Base-by-base conservation (phyloP, 53 echinoderm and acorn worm genomes). In the Temnopleurus reevesii region DNA sequence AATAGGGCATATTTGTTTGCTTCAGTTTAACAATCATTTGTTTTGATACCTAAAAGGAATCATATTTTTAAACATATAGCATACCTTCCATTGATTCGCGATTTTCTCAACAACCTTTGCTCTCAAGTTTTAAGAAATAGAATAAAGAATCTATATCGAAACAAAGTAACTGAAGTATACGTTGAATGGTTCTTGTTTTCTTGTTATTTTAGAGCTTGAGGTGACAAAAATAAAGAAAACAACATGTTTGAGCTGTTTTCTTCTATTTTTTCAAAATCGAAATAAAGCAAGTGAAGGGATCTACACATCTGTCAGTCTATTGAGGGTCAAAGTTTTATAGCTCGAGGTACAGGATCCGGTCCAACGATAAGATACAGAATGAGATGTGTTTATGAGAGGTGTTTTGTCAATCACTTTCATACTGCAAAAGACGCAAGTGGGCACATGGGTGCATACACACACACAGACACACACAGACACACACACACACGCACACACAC, bases 321-420 rank as follows among this genome's bases (percentile, higher is more conserved):
- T 77, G n/a, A 29, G 79, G 79, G 79, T 77, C 79, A 77, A 46
- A 26, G 79, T 77, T 46, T 6, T 26, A 27, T 77, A 26, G 46
- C 79, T 77, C 5, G 23, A 15, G 79, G 79, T 25, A 49, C 35
- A 77, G 79, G 79, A 77, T 77, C 46, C 79, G 49, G 49, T 28
- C 41, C 45, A 49, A 49, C 46, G 79, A 77, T 77, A 77, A 77
- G 79, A 77, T 45, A 29, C 46, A 49, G 10, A 25, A 13, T 26
- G 9, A 77, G 27, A 77, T 36, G 79, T 45, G 79, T 77, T 27
- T 28, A 49, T n/a, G n/a, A n/a, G n/a, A n/a, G n/a, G n/a, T n/a
- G n/a, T n/a, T n/a, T n/a, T n/a, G n/a, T n/a, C n/a, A n/a, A n/a
- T n/a, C n/a, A n/a, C n/a, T n/a, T n/a, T n/a, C n/a, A n/a, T n/a